Base-by-base conservation (phyloP, 2,888 invertebrate species). In the Altica lythri region DNA sequence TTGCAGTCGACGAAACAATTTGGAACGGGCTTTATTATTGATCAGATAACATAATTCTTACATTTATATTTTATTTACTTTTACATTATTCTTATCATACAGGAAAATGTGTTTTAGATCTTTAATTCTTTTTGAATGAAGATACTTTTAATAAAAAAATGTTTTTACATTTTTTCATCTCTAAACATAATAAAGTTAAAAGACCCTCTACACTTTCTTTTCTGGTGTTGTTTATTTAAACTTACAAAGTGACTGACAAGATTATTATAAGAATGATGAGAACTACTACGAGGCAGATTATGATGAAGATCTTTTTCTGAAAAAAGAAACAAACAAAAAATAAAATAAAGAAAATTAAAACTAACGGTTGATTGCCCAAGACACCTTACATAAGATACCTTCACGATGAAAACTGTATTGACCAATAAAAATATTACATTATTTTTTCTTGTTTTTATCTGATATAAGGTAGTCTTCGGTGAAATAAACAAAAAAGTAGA, bases 231-330 rank as follows among this genome's bases (percentile, higher is more conserved):
- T 22, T 44, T 38, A 32, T 56, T 34, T 49, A 18, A 50, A 54
- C 57, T 61, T 61, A 62, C 56, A 69, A 62, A 50, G 59, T 57
- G 55, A 69, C 69, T 61, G 80, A 78, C 73, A 89, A 83, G 79
- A 88, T 78, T 78, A 89, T 84, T 81, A 86, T 83, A 80, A 89
- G 82, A 81, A 89, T 84, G 80, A 86, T 81, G 84, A 86, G 79
- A 79, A 85, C 84, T 79, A 89, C 81, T 77, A 85, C 80, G 81
- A 89, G 83, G 86, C 90, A 90, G 83, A 89, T 85, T 79, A 88
- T 83, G 84, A 90, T 89, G 85, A 89, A 85, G 85, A 90, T 87
- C 85, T 88, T 86, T 89, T 90, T 90, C 90, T 90, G 89, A 76
- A 85, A 88, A 80, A 79, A 81, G 75, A 84, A 80, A 78, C 77